Conservation (phyloP, 2,797 vertebrate species). For the Typhlichthys eigenmanni region DNA sequence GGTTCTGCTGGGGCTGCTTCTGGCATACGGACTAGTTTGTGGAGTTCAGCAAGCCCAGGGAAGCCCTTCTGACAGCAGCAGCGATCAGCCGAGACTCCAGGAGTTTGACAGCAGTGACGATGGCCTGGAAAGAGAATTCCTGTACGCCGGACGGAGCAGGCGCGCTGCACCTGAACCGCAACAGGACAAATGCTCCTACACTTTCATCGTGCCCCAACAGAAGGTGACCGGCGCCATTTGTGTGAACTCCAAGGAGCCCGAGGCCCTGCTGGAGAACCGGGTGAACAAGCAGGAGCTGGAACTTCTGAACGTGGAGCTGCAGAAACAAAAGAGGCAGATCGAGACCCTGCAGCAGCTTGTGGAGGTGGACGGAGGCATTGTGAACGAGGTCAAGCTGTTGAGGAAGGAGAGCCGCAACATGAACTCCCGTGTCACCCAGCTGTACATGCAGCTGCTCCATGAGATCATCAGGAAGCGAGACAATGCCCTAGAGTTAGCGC, state of each 20-base stretch:
- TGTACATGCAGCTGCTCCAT: slow-evolving; percentile 98
- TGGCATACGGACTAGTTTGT: slow-evolving; percentile 64
- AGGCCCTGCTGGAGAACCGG: slow-evolving; percentile 87
- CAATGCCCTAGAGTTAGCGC: slow-evolving; percentile 93
- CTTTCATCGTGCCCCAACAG: slow-evolving; percentile 96
- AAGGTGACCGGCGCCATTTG: slow-evolving; percentile 97
- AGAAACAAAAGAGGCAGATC: slow-evolving; percentile 97
- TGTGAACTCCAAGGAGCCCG: slow-evolving; percentile 94
- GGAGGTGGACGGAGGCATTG: slow-evolving; percentile 96
- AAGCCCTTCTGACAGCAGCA: slow-evolving; percentile 40
- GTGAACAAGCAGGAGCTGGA: slow-evolving; percentile 96
- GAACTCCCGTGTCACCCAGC: slow-evolving; percentile 97
- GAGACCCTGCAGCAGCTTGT: slow-evolving; percentile 95
- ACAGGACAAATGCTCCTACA: slow-evolving; percentile 94
- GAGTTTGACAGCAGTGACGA: slow-evolving; percentile 82
- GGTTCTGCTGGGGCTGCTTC: slow-evolving; percentile 69
- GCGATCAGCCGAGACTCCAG: slow-evolving; percentile 66
- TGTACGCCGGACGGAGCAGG: slow-evolving; percentile 85
- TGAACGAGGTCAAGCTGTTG: slow-evolving; percentile 96
- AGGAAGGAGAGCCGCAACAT: slow-evolving; percentile 98
- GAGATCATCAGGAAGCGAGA: slow-evolving; percentile 98
- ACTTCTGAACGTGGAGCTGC: slow-evolving; percentile 90
- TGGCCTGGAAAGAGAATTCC: slow-evolving; percentile 81
- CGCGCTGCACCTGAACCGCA: slow-evolving; percentile 68
- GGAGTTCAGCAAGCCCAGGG: slow-evolving; percentile 54